phyloP scores from a whole-genome alignment of 2,888 invertebrate genomes.

The Chrysomela aeneicollis region DNA sequence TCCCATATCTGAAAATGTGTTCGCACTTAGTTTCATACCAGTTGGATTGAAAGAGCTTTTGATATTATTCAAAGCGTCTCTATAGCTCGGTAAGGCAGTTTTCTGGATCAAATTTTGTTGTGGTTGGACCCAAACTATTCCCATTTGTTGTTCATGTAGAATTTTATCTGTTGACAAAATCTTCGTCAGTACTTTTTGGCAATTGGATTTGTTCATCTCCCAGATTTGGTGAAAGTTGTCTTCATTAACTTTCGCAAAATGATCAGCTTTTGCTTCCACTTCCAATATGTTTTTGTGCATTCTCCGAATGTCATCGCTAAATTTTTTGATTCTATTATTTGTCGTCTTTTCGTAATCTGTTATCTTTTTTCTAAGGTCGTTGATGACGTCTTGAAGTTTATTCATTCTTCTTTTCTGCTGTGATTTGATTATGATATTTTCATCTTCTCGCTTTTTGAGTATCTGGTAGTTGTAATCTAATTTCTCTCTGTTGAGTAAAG shows the following conservation, averaged over 20 bases:
- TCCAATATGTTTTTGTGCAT: constrained; percentile 73
- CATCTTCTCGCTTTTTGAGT: constrained; percentile 86
- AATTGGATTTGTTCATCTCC: constrained; percentile 68
- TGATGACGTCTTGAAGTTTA: constrained; percentile 78
- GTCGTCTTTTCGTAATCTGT: constrained; percentile 72
- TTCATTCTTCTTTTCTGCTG: constrained; percentile 81
- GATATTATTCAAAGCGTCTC: constrained; percentile 37
- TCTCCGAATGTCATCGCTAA: constrained; percentile 73
- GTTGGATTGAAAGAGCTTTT: not conserved
- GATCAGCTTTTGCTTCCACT: constrained; percentile 73
- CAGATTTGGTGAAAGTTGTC: constrained; percentile 69
- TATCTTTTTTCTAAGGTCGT: constrained; percentile 71
- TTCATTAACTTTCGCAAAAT: constrained; percentile 71
- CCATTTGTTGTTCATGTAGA: constrained; percentile 71
- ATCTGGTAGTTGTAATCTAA: constrained; percentile 91
- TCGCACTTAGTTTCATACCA: not conserved
- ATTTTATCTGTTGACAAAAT: constrained; percentile 68
- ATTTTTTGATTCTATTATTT: constrained; percentile 70
- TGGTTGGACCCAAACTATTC: constrained; percentile 66
- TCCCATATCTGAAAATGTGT: not conserved
- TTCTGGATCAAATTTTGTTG: constrained; percentile 56
- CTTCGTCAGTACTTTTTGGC: constrained; percentile 63
- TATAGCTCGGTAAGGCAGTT: constrained; percentile 62
- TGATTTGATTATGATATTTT: constrained; percentile 80
- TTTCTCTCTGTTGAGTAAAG: constrained; percentile 87